These are phyloP conservation scores for Caenorhabditis uteleia DNA, from an alignment of 2,888 invertebrate genomes.

Conservation along the genomic window DNA sequence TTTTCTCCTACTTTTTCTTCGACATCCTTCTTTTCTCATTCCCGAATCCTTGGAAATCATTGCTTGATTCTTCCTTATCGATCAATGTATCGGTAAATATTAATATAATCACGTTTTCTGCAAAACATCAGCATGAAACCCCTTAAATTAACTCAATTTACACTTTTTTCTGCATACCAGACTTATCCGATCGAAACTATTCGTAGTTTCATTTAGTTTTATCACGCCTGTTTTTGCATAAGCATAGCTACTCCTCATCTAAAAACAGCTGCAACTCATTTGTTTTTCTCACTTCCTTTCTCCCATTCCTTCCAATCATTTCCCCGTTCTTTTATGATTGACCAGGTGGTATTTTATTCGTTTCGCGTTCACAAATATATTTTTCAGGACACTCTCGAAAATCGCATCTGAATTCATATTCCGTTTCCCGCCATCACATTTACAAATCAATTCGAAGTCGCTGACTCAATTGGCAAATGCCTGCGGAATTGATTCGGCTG, in stretches of 20 bases:
- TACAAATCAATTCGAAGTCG: slow-evolving; percentile 21
- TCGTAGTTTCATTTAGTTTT: too few species aligned
- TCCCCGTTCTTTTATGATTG: too few species aligned
- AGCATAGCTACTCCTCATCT: not conserved
- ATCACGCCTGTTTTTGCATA: not conserved
- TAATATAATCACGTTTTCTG: too few species aligned
- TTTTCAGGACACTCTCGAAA: slow-evolving; percentile 34
- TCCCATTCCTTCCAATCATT: not conserved
- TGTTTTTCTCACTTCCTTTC: not conserved
- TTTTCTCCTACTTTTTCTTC: not conserved
- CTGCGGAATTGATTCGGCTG: slow-evolving; percentile 24
- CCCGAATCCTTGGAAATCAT: too few species aligned
- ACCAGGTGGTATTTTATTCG: too few species aligned
- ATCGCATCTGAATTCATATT: slow-evolving; percentile 47
- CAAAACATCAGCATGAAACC: too few species aligned
- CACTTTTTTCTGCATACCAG: too few species aligned
- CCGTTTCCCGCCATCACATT: slow-evolving; percentile 29
- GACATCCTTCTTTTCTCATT: not conserved
- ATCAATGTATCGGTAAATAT: too few species aligned
- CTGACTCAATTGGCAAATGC: slow-evolving; percentile 37
- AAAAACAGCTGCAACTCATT: not conserved
- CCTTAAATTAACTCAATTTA: too few species aligned
- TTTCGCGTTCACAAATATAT: too few species aligned
- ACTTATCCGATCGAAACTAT: too few species aligned
- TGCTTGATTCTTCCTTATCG: too few species aligned